Conservation (phyloP, 1,140 invertebrate species). For the Gyrodactylus salaris region DNA sequence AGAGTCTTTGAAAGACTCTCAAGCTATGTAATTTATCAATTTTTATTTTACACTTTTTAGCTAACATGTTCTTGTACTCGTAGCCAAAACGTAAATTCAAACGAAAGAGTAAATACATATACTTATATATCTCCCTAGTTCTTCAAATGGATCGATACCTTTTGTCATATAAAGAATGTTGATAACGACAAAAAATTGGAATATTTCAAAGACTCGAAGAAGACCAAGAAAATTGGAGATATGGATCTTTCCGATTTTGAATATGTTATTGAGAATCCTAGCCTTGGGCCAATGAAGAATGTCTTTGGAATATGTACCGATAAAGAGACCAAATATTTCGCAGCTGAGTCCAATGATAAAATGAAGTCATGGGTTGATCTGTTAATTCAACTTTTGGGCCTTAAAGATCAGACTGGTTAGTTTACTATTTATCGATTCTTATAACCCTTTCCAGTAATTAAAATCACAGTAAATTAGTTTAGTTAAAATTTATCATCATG, state of each 20-base stretch:
- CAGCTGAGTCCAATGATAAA: not conserved
- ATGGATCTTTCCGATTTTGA: not conserved
- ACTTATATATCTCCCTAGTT: not conserved
- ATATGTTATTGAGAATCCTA: not conserved
- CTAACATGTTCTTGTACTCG: not conserved
- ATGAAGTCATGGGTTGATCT: not conserved
- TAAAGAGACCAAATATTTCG: not conserved
- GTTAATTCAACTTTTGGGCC: not conserved
- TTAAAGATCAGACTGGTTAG: not conserved
- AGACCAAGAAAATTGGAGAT: not conserved
- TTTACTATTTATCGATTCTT: too few species aligned
- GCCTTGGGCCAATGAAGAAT: not conserved
- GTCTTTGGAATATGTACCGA: not conserved
- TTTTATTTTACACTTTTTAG: not conserved
- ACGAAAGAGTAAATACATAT: not conserved
- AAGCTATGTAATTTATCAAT: not conserved
- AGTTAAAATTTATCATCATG: too few species aligned
- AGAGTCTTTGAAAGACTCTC: not conserved
- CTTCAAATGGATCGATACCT: not conserved
- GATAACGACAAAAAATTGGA: not conserved
- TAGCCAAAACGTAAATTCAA: not conserved
- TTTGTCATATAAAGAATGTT: not conserved
- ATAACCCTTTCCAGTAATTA: too few species aligned
- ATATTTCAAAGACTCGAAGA: not conserved
- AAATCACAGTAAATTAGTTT: too few species aligned